Base-by-base conservation (phyloP, 2,888 invertebrate genomes). In the Micropterix aruncella region DNA sequence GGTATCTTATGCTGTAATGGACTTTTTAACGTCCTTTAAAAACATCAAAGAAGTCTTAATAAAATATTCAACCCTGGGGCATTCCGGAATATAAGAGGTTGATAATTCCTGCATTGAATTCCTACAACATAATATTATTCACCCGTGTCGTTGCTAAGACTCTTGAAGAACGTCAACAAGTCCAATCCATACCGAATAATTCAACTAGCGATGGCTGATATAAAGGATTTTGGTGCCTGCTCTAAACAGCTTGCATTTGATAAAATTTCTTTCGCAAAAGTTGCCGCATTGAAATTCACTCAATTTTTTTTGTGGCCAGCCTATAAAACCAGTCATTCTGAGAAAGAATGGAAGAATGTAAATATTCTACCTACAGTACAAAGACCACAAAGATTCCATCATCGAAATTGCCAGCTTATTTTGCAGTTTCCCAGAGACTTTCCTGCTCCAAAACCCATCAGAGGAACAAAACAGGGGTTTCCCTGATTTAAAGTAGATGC, bases 51-150 rank as follows among this genome's bases (percentile, higher is more conserved):
- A 42, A 18, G 47, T 53, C 15, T 49, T 42, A 41, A 50, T 52
- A 46, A 52, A 51, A 44, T 54, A 44, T 51, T 55, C 50, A 18
- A 47, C 44, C 19, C 50, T 52, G 12, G 51, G 54, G 9, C 52
- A 52, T 41, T 51, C 50, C 5, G 48, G 47, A 38, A 43, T 50
- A 9, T 49, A 53, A 40, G 52, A 53, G 44, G 44, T 53, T 19
- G 51, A 53, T 41, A 36, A 37, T 36, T 46, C 45, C 18, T 9
- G 9, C 2, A 50, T 51, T 16, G 50, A 51, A 37, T 50, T 18
- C 18, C 17, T 3, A 18, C 44, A 41, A 18, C 36, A 7, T 43
- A 51, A 44, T 44, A 44, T 19, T 51, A 40, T 36, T 45, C 47
- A 15, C 45, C 46, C 4, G 16, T 46, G 19, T 38, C 45, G 16